These are phyloP conservation scores for Sphaeridia pumilis DNA, from an alignment of 2,888 invertebrate species.

Conservation along the genomic window DNA sequence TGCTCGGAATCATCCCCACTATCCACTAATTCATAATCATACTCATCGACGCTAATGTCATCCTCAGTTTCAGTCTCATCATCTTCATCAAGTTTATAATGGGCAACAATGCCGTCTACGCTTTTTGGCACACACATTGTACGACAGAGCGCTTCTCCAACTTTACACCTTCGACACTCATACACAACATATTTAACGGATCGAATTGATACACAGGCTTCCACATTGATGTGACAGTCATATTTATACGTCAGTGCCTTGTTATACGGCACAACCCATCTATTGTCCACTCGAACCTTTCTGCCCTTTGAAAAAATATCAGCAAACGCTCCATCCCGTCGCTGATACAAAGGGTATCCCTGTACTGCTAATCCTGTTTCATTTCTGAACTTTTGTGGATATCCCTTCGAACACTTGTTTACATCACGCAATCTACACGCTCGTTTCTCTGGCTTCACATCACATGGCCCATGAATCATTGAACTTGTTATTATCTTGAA, in stretches of 20 bases:
- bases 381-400: background rate
- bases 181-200: constrained; percentile 1
- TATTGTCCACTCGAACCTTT: background rate
- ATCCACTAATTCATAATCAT: too few relatives aligned
- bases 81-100: too few relatives aligned
- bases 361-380: background rate
- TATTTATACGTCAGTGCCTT: background rate
- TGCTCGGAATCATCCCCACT: too few relatives aligned
- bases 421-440: background rate
- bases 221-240: background rate
- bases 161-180: too few relatives aligned
- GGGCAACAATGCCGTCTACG: too few relatives aligned
- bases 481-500: constrained; percentile 16
- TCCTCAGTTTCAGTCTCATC: too few relatives aligned
- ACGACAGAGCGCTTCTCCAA: too few relatives aligned
- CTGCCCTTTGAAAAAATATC: background rate
- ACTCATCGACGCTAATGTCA: too few relatives aligned
- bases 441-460: too few relatives aligned
- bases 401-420: background rate
- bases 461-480: constrained; percentile 36
- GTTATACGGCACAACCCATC: background rate
- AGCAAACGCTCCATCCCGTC: background rate
- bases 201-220: background rate
- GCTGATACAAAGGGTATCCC: constrained; percentile 1
- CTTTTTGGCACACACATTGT: too few relatives aligned